phyloP scores from a whole-genome alignment of 2,888 invertebrate species.

The Diogma glabrata region DNA sequence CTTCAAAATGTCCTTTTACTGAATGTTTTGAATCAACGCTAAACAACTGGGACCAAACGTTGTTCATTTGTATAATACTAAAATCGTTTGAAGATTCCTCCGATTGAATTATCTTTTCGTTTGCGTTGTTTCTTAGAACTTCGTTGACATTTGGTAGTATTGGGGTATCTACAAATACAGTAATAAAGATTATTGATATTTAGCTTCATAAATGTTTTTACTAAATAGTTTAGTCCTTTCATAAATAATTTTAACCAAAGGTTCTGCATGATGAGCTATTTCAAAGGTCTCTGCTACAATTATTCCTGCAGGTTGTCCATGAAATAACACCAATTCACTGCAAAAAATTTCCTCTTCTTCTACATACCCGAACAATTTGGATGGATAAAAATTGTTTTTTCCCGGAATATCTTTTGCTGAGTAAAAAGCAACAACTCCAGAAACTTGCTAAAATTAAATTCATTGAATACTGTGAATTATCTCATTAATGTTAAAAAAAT shows the following conservation, averaged over 20 bases:
- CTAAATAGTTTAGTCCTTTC: no score
- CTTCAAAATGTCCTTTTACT: conserved; percentile 42
- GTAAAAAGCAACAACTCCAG: conserved; percentile 50
- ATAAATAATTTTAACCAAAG: conserved; percentile 41
- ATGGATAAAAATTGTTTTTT: conserved; percentile 40
- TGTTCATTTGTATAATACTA: no score
- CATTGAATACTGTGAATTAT: no score
- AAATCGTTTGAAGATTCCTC: no score
- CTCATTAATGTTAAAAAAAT: no score
- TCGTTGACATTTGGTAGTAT: conserved; percentile 35
- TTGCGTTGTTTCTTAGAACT: conserved; percentile 38
- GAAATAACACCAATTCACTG: conserved; percentile 29
- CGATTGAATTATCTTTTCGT: conserved; percentile 22
- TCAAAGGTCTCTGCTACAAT: conserved; percentile 47
- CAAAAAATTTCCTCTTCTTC: conserved; percentile 21
- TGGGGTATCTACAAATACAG: conserved; percentile 21
- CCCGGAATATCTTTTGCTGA: conserved; percentile 55
- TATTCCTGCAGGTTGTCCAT: conserved; percentile 52
- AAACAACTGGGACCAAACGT: neutral
- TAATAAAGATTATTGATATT: no score
- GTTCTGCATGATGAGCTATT: conserved; percentile 43
- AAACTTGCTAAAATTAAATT: no score
- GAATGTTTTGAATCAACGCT: conserved; percentile 18
- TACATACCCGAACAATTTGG: conserved; percentile 13
- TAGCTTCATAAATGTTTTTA: no score